A percentile compares a stretch with the other conserved stretches of the same genome.
Conservation (phyloP, 2,113 vertebrate species). For the Sinocyclocheilus rhinocerous region DNA sequence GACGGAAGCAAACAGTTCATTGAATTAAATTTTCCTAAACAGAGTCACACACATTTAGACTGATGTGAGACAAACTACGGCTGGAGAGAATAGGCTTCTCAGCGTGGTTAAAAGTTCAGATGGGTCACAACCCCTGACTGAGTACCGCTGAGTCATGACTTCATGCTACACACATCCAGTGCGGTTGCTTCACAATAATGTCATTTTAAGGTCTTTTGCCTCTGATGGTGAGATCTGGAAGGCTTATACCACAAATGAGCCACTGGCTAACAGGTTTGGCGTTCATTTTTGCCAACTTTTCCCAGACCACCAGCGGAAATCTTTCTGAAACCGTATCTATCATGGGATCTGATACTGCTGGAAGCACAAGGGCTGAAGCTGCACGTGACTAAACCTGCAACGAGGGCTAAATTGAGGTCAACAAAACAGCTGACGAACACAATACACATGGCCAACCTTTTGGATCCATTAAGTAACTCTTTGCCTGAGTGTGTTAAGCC, state of each 20-base stretch:
- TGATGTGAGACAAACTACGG: constrained; percentile 30
- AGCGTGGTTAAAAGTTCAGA: constrained; percentile 67
- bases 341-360: constrained; percentile 9
- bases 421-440: constrained; percentile 2
- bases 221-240: constrained; percentile 7
- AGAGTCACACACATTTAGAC: constrained; percentile 47
- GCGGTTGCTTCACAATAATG: background rate
- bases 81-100: constrained; percentile 15
- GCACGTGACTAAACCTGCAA: background rate
- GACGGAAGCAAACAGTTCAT: constrained; percentile 69
- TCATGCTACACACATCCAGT: constrained; percentile 16
- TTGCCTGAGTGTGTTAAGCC: background rate
- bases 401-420: background rate
- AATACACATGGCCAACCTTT: background rate
- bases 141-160: constrained; percentile 55
- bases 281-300: background rate
- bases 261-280: constrained; percentile 17
- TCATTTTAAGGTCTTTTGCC: background rate
- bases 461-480: background rate
- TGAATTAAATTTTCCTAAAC: constrained; percentile 62
- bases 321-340: background rate
- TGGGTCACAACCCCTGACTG: constrained; percentile 34
- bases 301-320: background rate
- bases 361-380: background rate
- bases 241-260: constrained; percentile 1